Percentiles rank a stretch among this genome's conserved stretches.
Evolutionary conservation across 1,140 invertebrate genomes (phyloP).

Genomic region (Drosophila lacertosa): DNA sequence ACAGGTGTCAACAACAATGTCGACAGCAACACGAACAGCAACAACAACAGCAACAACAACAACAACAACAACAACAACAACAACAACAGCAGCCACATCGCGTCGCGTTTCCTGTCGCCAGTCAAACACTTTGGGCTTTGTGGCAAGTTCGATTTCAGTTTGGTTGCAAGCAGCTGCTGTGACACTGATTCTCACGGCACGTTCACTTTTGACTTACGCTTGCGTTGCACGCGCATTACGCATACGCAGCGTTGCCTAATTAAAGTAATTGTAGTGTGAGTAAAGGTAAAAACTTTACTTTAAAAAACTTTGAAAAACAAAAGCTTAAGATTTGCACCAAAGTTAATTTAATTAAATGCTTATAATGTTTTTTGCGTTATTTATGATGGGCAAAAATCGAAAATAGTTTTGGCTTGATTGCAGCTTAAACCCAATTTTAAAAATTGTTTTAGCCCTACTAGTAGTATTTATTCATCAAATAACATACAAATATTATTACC

Average conservation of each 20-base stretch:
- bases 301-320: constrained; percentile 27
- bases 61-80: neutral
- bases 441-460: too few relatives aligned
- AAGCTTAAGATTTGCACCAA: constrained; percentile 10
- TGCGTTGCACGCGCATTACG: constrained; percentile 46
- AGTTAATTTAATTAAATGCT: neutral
- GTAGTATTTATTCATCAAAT: too few relatives aligned
- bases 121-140: constrained; percentile 20
- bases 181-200: constrained; percentile 31
- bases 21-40: constrained; percentile 6
- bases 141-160: constrained; percentile 56
- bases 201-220: constrained; percentile 1
- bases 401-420: too few relatives aligned
- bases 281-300: constrained; percentile 26
- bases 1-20: constrained; percentile 20
- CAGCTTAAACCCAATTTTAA: too few relatives aligned
- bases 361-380: too few relatives aligned
- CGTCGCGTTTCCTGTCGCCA: constrained; percentile 20
- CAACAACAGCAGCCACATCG: constrained; percentile 4
- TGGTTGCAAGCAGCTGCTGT: constrained; percentile 17
- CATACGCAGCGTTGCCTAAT: constrained; percentile 67
- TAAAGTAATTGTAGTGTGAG: constrained; percentile 57
- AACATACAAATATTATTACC: too few relatives aligned
- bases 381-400: too few relatives aligned
- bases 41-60: neutral